Conservation (phyloP, 2,888 invertebrate genomes). For the Mellilla xanthometata region DNA sequence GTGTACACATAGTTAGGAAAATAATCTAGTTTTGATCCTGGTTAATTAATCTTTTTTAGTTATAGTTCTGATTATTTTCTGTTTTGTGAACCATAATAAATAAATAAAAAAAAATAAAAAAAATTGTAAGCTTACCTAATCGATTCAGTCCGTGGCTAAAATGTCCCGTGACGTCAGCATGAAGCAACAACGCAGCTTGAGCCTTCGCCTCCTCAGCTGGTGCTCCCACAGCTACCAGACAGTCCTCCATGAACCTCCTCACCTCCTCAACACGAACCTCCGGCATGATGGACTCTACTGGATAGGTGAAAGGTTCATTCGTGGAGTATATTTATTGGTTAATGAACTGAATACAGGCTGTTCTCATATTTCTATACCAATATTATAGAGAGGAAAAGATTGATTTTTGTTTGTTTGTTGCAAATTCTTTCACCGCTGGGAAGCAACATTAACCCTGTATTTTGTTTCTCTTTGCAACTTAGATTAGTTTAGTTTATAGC, state of each 20-base stretch:
- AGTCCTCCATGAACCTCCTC: constrained; percentile 82
- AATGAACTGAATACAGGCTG: not conserved
- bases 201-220: constrained; percentile 79
- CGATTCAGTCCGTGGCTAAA: constrained; percentile 94
- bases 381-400: no score
- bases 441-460: no score
- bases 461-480: no score
- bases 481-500: no score
- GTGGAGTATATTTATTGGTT: not conserved
- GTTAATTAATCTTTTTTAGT: no score
- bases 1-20: no score
- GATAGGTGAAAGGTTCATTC: not conserved
- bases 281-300: constrained; percentile 48
- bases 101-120: no score
- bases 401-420: no score
- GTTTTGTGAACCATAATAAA: no score
- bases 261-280: constrained; percentile 79
- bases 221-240: constrained; percentile 84
- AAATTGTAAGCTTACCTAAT: constrained; percentile 74
- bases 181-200: constrained; percentile 85
- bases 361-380: not conserved
- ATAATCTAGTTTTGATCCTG: no score
- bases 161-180: constrained; percentile 92
- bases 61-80: no score
- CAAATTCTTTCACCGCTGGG: no score